Percentiles rank a stretch among this genome's conserved stretches.
Evolutionary conservation across 2,797 vertebrate species (phyloP).

Genomic region (Pseudomugil tenellus): DNA sequence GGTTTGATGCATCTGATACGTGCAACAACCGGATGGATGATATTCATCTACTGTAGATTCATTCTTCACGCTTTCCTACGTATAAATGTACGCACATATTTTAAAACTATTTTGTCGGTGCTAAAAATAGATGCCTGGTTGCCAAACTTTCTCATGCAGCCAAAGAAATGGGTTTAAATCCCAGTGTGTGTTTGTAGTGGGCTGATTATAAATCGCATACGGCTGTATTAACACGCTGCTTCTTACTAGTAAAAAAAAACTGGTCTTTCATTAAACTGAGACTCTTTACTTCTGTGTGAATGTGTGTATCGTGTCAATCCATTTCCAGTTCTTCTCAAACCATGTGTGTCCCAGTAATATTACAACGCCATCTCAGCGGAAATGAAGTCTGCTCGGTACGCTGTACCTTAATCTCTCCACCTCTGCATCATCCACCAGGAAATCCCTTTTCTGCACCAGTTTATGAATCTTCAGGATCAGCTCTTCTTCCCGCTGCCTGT

Average conservation of each 20-base stretch:
- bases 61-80: not conserved
- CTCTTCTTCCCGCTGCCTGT: constrained; percentile 92
- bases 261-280: not conserved
- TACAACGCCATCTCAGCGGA: not conserved
- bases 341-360: not conserved
- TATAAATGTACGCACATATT: too few species aligned
- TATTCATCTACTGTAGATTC: not conserved
- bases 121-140: not conserved
- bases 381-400: constrained; percentile 12
- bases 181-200: not conserved
- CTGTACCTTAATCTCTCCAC: constrained; percentile 94
- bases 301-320: not conserved
- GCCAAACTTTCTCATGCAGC: not conserved
- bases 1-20: not conserved
- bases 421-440: constrained; percentile 97
- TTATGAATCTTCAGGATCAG: constrained; percentile 97
- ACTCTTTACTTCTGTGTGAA: not conserved
- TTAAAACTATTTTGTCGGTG: not conserved
- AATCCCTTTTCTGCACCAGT: constrained; percentile 97
- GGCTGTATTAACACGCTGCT: too few species aligned
- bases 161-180: not conserved
- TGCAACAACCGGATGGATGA: not conserved
- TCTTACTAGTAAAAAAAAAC: too few species aligned
- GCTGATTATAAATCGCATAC: too few species aligned
- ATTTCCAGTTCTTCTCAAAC: not conserved